Percentiles rank a stretch among this genome's conserved stretches.
phyloP scores from a whole-genome alignment of 2,888 invertebrate genomes.

The Acleris holmiana region DNA sequence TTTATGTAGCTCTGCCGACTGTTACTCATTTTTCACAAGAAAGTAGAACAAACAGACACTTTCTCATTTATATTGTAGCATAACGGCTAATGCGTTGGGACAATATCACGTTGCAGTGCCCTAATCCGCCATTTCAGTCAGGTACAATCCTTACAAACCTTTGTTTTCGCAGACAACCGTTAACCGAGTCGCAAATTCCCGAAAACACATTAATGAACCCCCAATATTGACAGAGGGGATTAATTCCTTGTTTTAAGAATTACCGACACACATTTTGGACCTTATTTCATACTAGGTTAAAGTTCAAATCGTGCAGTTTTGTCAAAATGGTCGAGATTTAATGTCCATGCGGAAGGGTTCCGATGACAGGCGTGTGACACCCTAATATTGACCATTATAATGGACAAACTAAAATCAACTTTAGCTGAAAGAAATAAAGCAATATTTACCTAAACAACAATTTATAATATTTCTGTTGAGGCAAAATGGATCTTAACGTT shows the following conservation, averaged over 20 bases:
- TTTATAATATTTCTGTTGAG: neutral
- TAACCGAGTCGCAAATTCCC: slow-evolving; percentile 9
- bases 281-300: neutral
- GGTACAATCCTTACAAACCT: neutral
- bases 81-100: too few relatives aligned
- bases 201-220: slow-evolving; percentile 28
- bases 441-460: neutral
- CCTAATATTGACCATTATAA: slow-evolving; percentile 48
- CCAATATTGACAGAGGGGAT: slow-evolving; percentile 35
- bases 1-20: too few relatives aligned
- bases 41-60: too few relatives aligned
- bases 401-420: neutral
- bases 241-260: slow-evolving; percentile 40
- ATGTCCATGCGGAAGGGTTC: slow-evolving; percentile 52
- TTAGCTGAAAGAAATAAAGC: neutral
- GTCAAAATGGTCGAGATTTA: slow-evolving; percentile 37
- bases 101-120: too few relatives aligned
- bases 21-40: too few relatives aligned
- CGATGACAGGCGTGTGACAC: slow-evolving; percentile 42
- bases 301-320: slow-evolving; percentile 7
- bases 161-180: slow-evolving; percentile 25
- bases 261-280: slow-evolving; percentile 5
- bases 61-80: too few relatives aligned
- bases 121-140: too few relatives aligned
- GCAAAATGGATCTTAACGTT: neutral